These are phyloP conservation scores for Doris montereyensis DNA, from an alignment of 2,888 invertebrate genomes.

Conservation along the genomic window DNA sequence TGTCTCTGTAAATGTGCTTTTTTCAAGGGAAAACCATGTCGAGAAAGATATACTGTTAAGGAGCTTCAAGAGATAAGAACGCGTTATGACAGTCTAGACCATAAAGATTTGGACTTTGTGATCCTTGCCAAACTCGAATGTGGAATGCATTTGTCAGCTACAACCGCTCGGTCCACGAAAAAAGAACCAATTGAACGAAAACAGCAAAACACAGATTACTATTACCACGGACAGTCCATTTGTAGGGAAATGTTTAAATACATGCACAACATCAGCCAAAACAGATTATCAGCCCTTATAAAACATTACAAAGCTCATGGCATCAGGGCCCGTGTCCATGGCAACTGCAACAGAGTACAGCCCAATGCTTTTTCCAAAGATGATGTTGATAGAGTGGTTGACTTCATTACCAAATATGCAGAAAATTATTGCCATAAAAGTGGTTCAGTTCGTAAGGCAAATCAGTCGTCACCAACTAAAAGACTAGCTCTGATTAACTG, in stretches of 20 bases:
- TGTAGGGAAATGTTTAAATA: background rate
- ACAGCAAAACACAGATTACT: background rate
- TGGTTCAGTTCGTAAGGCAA: too few relatives aligned
- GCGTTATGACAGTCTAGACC: background rate
- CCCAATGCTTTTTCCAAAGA: background rate
- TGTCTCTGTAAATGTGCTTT: background rate
- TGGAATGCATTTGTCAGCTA: background rate
- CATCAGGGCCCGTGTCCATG: background rate
- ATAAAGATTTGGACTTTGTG: background rate
- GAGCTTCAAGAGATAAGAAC: background rate
- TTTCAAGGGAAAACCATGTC: background rate
- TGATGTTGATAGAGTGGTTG: too few relatives aligned
- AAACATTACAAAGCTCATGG: constrained; percentile 32
- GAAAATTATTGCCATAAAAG: too few relatives aligned
- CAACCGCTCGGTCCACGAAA: background rate
- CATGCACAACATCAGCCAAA: constrained; percentile 29
- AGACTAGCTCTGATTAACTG: too few relatives aligned
- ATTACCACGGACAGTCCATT: background rate
- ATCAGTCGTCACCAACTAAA: too few relatives aligned
- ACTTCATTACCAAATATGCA: too few relatives aligned
- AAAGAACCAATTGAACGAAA: background rate
- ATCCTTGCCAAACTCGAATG: background rate
- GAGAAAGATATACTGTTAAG: background rate
- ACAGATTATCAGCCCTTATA: background rate
- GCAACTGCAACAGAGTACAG: background rate